Evolutionary conservation across 2,113 vertebrate species (phyloP), one percentile per base, ranked within the genome.

Genomic region (Boulengerochromis microlepis): DNA sequence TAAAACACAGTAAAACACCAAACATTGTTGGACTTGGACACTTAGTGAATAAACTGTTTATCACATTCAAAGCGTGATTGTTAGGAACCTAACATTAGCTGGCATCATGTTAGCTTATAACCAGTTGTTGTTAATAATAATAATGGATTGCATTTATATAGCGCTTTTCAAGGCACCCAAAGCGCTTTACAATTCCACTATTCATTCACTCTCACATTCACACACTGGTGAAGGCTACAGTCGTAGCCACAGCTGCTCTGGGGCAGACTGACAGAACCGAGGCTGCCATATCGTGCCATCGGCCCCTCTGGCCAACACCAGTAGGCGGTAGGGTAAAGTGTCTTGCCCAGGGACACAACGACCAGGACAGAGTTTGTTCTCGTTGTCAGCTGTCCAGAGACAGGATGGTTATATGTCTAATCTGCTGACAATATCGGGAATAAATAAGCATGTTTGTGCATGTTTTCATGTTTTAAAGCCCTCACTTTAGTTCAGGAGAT

Each of bases 181-280:
- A 1, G 54, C 24, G 1, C 54, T 0, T 57, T 57, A 57, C 24
- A 57, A 57, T 57, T 26, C 56, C 24, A 57, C 24, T 57, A 57
- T 57, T 29, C 54, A 57, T 57, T 57, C 4, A 56, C 22, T 56
- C 54, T 26, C 7, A 56, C 53, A 7, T 24, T 56, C 24, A 57
- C 0, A 54, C 4, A 54, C 24, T 57, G 24, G 54, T 57, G 13
- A 12, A 57, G n/a, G 52, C 52, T 22, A 22, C n/a, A 22, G 52
- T 54, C 0, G 3, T 12, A 22, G 24, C 24, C 12, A 26, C 54
- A 57, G 54, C 54, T 57, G 4, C 54, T 0, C 7, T 57, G 0
- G 2, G 54, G 54, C 12, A 29, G 24, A 29, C 12, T 57, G 24
- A 57, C 54, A 0, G 4, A 57, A 26, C 1, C 4, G 4, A 0